Conservation (phyloP, 2,113 vertebrate genomes). For the Petroica traversi region DNA sequence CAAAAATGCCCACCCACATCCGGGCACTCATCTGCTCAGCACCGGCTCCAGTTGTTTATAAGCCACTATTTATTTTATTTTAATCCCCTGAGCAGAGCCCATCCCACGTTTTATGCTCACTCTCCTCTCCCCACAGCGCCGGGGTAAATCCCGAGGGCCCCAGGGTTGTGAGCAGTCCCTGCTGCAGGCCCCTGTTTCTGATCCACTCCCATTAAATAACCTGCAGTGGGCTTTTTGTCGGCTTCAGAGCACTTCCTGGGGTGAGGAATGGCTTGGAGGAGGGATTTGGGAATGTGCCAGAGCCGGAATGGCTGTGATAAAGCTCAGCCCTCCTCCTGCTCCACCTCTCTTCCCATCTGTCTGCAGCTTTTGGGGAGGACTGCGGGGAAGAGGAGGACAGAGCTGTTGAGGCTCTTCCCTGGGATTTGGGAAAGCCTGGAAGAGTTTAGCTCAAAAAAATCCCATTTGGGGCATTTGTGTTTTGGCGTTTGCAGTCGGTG, state of each 20-base stretch:
- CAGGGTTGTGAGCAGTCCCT: neutral
- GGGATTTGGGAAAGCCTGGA: neutral
- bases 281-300: neutral
- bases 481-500: neutral
- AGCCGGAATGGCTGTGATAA: fast-evolving
- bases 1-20: neutral
- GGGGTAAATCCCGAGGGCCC: neutral
- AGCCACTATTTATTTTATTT: neutral
- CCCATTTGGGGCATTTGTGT: neutral
- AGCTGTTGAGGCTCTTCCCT: neutral
- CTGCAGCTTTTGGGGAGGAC: neutral
- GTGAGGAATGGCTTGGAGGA: neutral
- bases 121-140: fast-evolving
- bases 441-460: neutral
- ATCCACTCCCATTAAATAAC: neutral
- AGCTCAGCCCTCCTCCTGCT: neutral
- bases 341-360: neutral
- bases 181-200: neutral
- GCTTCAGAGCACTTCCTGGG: neutral
- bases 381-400: too few species aligned
- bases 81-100: neutral
- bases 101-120: neutral
- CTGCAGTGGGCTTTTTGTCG: neutral
- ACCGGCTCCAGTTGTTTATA: neutral
- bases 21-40: neutral